Evolutionary conservation across 2,888 invertebrate genomes (phyloP).

Genomic region (Machimus atricapillus): DNA sequence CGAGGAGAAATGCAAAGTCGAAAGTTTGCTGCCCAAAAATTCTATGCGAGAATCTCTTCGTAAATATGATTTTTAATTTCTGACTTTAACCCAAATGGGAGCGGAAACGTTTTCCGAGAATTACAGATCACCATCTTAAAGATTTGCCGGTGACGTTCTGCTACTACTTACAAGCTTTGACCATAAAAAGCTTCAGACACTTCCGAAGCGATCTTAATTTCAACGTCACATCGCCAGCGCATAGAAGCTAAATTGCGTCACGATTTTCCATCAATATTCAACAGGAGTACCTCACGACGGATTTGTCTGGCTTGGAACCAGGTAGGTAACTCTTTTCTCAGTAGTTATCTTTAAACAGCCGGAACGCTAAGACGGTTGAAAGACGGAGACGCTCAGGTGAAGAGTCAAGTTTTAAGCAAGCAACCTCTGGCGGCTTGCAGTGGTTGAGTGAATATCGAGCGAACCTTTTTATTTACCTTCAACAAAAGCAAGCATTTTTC

Average conservation of each 20-base stretch:
- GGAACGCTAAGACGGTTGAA: constrained; percentile 24
- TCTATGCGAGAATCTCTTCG: not conserved
- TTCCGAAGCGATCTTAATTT: not conserved
- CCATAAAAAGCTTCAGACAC: constrained; percentile 8
- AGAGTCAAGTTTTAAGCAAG: not conserved
- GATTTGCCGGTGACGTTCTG: not conserved
- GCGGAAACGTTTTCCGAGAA: not conserved
- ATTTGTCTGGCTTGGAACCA: not conserved
- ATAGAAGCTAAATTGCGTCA: not conserved
- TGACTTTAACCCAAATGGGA: not conserved
- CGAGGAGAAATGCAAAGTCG: not conserved
- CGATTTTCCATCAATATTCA: constrained; percentile 5
- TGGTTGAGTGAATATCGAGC: not conserved
- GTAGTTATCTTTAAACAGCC: not conserved
- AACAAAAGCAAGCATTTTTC: not conserved
- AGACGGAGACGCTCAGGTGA: not conserved
- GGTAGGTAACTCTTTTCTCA: not conserved
- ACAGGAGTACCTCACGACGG: not conserved
- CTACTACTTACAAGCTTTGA: not conserved
- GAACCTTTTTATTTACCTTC: not conserved
- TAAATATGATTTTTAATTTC: not conserved
- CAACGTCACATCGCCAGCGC: not conserved
- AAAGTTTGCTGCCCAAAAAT: not conserved
- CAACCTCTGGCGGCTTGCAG: not conserved
- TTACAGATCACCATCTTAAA: not conserved